These are phyloP conservation scores for Procavia capensis DNA, from an alignment of 2,113 vertebrate genomes.

Conservation along the genomic window DNA sequence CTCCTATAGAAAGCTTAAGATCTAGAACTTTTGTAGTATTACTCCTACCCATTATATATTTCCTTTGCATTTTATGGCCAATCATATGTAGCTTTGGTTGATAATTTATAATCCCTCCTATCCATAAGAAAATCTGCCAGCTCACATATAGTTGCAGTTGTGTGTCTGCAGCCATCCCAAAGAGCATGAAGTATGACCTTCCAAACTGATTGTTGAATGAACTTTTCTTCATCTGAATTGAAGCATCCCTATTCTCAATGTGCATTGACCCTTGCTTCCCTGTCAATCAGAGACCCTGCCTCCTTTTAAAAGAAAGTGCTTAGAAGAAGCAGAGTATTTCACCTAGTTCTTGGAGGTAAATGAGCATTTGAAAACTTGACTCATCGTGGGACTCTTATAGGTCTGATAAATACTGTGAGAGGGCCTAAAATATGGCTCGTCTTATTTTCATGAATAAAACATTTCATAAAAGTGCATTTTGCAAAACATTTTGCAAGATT, in stretches of 20 bases:
- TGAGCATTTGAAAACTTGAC: conserved; percentile 15
- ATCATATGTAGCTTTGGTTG: not conserved
- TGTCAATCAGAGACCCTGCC: not conserved
- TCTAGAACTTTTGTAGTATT: not conserved
- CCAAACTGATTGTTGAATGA: not conserved
- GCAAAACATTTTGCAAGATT: conserved; percentile 20
- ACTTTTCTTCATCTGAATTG: not conserved
- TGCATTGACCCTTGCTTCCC: not conserved
- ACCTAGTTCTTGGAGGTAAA: not conserved
- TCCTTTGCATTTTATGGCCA: not conserved
- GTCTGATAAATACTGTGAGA: not conserved
- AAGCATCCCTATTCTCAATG: not conserved
- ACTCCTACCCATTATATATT: conserved; percentile 18
- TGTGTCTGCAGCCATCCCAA: not conserved
- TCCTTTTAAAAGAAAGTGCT: not conserved
- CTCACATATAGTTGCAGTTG: conserved; percentile 20
- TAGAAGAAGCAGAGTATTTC: not conserved
- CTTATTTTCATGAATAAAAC: conserved; percentile 49
- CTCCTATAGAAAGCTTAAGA: conserved; percentile 41
- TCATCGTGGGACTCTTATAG: not conserved
- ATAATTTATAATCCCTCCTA: not conserved
- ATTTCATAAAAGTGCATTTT: conserved; percentile 5
- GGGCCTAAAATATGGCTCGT: not conserved
- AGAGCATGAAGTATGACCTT: not conserved
- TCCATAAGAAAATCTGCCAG: not conserved